These are phyloP conservation scores for Yponomeuta evonymella DNA, from an alignment of 2,888 invertebrate species.

Conservation along the genomic window DNA sequence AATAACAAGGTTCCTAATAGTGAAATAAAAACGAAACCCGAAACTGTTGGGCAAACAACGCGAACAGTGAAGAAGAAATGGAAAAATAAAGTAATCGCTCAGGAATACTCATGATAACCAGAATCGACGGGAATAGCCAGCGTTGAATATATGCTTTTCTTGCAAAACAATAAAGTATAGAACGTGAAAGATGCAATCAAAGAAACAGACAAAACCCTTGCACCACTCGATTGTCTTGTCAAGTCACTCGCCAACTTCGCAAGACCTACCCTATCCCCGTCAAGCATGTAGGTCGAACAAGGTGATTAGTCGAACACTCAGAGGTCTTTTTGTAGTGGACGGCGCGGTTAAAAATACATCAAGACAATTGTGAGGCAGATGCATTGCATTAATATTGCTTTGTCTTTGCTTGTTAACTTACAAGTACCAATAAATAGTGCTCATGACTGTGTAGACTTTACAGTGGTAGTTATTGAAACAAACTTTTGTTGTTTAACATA, in stretches of 20 bases:
- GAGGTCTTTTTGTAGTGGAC: conserved; percentile 38
- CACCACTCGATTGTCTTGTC: conserved; percentile 1
- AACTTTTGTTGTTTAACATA: background rate
- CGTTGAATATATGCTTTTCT: too few species aligned
- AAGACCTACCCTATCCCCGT: conserved; percentile 45
- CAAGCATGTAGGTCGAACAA: conserved; percentile 26
- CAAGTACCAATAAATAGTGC: background rate
- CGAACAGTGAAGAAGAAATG: background rate
- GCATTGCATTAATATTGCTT: conserved; percentile 30
- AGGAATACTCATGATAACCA: too few species aligned
- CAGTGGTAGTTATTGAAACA: conserved; percentile 16
- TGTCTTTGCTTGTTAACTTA: conserved; percentile 12
- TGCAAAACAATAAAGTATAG: conserved; percentile 7
- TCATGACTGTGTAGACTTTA: background rate
- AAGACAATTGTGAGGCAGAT: conserved; percentile 54
- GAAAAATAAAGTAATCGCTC: background rate
- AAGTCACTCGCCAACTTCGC: conserved; percentile 40
- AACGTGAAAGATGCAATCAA: conserved; percentile 38
- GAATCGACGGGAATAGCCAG: too few species aligned
- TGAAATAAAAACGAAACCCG: background rate
- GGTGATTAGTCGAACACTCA: conserved; percentile 24
- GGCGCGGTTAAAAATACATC: conserved; percentile 57
- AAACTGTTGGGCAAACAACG: background rate
- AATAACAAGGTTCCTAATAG: background rate
- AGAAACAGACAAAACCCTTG: conserved; percentile 33